Percentiles rank a stretch among this genome's conserved stretches.
phyloP scores from a whole-genome alignment of 2,888 invertebrate species.

The Tenthredo notha region DNA sequence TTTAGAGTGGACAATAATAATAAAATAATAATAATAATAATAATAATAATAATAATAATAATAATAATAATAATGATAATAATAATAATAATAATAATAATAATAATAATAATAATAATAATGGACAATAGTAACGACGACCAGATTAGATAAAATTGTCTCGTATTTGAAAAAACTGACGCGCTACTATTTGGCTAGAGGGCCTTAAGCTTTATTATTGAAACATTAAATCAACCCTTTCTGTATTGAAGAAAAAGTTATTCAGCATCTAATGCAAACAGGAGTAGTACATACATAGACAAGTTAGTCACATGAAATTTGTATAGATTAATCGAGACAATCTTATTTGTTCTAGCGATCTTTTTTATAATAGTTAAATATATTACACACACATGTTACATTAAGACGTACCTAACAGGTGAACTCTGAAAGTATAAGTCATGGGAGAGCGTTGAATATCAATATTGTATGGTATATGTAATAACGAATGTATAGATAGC shows the following conservation, averaged over 20 bases:
- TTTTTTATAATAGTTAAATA: conserved; percentile 64
- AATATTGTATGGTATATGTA: neutral
- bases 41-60: conserved; percentile 59
- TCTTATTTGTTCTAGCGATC: conserved; percentile 33
- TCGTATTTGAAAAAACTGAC: neutral
- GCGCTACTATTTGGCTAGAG: neutral
- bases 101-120: conserved; percentile 62
- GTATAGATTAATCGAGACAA: conserved; percentile 13
- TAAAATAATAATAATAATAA: conserved; percentile 64
- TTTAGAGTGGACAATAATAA: conserved; percentile 70
- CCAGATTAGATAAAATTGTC: conserved; percentile 60
- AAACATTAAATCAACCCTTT: neutral
- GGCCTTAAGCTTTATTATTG: neutral
- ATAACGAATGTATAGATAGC: neutral
- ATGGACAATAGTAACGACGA: conserved; percentile 72
- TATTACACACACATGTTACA: conserved; percentile 65
- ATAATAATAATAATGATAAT: conserved; percentile 67
- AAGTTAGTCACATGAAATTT: neutral
- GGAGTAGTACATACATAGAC: neutral
- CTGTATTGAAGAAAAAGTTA: neutral
- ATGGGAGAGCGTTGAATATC: conserved; percentile 47
- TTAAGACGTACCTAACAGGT: conserved; percentile 64
- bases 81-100: conserved; percentile 63
- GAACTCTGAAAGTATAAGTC: conserved; percentile 44
- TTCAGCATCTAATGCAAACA: conserved; percentile 13